Conservation (phyloP, 2,888 invertebrate species). For the Leistus spinibarbis region DNA sequence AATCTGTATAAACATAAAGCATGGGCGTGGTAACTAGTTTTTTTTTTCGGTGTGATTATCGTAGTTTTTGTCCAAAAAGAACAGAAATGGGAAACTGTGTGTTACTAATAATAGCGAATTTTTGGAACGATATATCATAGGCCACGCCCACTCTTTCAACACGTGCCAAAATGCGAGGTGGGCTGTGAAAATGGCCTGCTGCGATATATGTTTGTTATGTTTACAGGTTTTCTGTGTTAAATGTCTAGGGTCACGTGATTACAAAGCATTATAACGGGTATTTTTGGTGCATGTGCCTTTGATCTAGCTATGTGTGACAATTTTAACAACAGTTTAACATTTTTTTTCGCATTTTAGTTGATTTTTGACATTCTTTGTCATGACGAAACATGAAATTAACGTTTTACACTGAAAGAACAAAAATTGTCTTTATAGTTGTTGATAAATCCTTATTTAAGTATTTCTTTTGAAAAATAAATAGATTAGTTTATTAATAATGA, state of each 20-base stretch:
- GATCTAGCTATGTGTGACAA: background rate
- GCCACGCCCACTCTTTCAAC: constrained; percentile 1
- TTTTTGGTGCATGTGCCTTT: too few species aligned
- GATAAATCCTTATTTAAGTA: too few species aligned
- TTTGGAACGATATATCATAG: background rate
- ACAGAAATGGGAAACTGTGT: background rate
- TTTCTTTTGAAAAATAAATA: too few species aligned
- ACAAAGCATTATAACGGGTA: background rate
- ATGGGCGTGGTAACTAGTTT: background rate
- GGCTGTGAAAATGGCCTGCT: background rate
- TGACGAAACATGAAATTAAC: too few species aligned
- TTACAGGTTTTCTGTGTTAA: background rate
- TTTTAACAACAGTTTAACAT: too few species aligned
- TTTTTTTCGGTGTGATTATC: constrained; percentile 10
- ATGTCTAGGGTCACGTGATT: background rate
- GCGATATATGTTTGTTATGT: background rate
- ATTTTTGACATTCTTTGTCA: too few species aligned
- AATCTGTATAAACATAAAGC: constrained; percentile 2
- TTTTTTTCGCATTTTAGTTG: too few species aligned
- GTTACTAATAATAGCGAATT: background rate
- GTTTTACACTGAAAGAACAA: too few species aligned
- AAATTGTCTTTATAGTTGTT: too few species aligned
- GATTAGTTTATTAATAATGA: too few species aligned
- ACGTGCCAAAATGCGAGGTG: background rate
- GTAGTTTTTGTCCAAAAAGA: background rate